Evolutionary conservation across 2,113 vertebrate species (phyloP).

Genomic region (Tyrannus savana): DNA sequence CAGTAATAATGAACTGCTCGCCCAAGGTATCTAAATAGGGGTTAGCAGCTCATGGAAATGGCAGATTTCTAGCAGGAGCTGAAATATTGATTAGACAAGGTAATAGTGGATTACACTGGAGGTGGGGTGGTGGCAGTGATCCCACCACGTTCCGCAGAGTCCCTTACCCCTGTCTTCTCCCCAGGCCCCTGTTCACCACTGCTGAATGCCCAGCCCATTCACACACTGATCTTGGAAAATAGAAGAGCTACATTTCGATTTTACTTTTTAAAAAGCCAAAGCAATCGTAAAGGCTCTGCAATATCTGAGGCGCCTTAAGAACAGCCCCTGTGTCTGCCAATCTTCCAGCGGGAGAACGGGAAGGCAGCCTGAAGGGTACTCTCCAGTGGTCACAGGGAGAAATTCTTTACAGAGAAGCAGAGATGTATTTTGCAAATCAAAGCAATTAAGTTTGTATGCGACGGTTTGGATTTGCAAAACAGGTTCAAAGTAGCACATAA

Average conservation of each 20-base stretch:
- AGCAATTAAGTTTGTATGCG: neutral
- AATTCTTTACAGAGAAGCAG: neutral
- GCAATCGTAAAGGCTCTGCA: neutral
- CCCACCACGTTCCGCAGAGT: neutral
- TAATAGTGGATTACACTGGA: neutral
- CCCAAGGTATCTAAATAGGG: neutral
- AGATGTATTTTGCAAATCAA: neutral
- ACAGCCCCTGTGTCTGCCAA: neutral
- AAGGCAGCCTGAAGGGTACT: neutral
- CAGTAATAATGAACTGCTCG: neutral
- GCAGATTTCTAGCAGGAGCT: neutral
- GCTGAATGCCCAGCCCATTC: neutral
- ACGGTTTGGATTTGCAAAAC: neutral
- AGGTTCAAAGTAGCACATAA: neutral
- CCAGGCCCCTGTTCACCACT: neutral
- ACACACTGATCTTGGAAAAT: neutral
- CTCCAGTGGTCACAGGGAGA: slow-evolving; percentile 37
- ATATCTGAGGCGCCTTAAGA: neutral
- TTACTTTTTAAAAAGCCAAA: neutral
- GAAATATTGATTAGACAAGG: neutral
- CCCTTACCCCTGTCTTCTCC: neutral
- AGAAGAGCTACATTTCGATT: neutral
- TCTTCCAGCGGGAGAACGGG: neutral
- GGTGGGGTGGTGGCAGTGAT: neutral
- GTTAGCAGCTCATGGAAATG: neutral